Conservation (phyloP, 2,888 invertebrate species). For the Salticus scenicus region DNA sequence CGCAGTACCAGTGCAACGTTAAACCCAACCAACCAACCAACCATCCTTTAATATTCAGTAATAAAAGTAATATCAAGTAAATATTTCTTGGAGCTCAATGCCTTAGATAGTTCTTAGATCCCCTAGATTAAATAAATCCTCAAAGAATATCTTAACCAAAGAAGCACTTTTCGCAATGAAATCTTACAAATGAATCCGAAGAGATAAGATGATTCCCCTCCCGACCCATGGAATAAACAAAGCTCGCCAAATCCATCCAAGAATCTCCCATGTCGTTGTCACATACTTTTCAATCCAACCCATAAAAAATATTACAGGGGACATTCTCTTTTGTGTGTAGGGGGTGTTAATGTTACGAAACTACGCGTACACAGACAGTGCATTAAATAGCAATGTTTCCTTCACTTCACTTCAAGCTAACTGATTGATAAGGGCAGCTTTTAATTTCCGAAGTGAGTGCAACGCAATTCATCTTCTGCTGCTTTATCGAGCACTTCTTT, state of each 20-base stretch:
- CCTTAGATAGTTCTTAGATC: too few species aligned
- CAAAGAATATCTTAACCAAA: background rate
- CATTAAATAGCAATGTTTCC: slow-evolving; percentile 62
- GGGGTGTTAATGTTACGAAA: slow-evolving; percentile 27
- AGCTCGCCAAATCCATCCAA: background rate
- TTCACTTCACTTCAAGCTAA: slow-evolving; percentile 41
- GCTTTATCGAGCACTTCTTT: slow-evolving; percentile 59
- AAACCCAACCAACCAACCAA: too few species aligned
- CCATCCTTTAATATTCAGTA: too few species aligned
- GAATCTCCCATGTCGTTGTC: background rate
- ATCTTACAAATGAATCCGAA: background rate
- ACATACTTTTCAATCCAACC: background rate
- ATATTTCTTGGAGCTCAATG: too few species aligned
- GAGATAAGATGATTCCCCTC: background rate
- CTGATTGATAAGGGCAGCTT: slow-evolving; percentile 69
- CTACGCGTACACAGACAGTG: slow-evolving; percentile 52
- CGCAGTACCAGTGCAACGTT: too few species aligned
- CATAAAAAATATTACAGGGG: slow-evolving; percentile 20
- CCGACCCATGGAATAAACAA: background rate
- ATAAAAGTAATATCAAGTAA: too few species aligned
- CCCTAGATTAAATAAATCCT: too few species aligned
- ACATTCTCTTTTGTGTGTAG: slow-evolving; percentile 38
- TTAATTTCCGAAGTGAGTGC: slow-evolving; percentile 68
- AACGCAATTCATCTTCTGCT: slow-evolving; percentile 48
- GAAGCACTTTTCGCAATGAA: background rate